Base-by-base conservation (phyloP, 2,888 invertebrate genomes). In the Lasioglossum villosulum region DNA sequence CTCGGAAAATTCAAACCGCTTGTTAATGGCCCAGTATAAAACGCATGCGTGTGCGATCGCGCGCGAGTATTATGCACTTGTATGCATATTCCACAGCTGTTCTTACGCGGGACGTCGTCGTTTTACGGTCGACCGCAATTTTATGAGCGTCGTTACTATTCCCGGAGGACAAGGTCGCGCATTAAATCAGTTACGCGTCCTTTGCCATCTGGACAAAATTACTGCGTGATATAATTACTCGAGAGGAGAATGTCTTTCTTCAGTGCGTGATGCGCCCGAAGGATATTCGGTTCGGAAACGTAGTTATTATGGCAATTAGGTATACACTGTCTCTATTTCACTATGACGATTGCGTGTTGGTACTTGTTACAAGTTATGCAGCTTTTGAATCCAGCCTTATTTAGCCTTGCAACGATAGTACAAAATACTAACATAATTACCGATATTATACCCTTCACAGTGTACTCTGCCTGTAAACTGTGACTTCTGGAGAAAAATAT, bases 61-160 rank as follows among this genome's bases (percentile, higher is more conserved):
- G 80, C 19, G 34, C 30, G 23, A 34, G 66, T 34, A 30, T 52
- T n/a, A 27, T 37, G 74, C 48, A 27, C 66, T 66, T 30, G 66
- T 76, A 75, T 79, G 75, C 66, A 76, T 77, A 80, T 80, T 56
- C 45, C 56, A 48, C 30, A 39, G 73, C 74, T 76, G 73, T 77
- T 79, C 72, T 66, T 79, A 48, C 76, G 70, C 75, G 30, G 68
- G 16, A 59, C n/a, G 80, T 68, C 70, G 75, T 71, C 80, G 75
- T 80, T 80, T 83, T 83, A 88, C 85, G 88, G 88, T 81, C 85
- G 85, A 76, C 85, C 59, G 74, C 74, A 81, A 81, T 88, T 88
- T 88, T 86, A 86, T 48, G 83, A 77, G 45, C 79, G 74, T 75
- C 74, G 63, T 78, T 85, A 83, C 83, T 52, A 52, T 85, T 80